Conservation (phyloP, 2,113 vertebrate species). For the Gavia stellata region DNA sequence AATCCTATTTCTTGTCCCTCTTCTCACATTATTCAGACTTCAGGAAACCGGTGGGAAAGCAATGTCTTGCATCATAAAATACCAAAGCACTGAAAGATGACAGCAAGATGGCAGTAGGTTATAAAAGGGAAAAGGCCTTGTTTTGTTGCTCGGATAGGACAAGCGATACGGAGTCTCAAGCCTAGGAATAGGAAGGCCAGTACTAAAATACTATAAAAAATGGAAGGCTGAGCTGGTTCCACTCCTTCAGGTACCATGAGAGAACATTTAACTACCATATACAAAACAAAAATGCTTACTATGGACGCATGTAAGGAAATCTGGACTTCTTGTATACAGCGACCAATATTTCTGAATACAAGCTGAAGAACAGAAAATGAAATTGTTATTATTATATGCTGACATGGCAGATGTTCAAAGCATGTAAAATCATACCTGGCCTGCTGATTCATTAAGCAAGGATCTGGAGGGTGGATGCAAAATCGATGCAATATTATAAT, state of each 20-base stretch:
- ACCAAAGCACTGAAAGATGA: not conserved
- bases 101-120: not conserved
- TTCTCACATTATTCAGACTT: not conserved
- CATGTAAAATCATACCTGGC: not conserved
- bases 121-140: not conserved
- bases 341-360: conserved; percentile 82
- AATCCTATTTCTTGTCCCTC: not conserved
- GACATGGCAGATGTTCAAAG: not conserved
- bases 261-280: not conserved
- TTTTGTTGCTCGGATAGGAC: not conserved
- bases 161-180: not conserved
- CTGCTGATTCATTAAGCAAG: not conserved
- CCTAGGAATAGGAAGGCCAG: not conserved
- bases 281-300: conserved; percentile 78
- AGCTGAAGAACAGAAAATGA: conserved; percentile 70
- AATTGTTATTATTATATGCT: not conserved
- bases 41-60: not conserved
- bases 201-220: not conserved
- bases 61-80: not conserved
- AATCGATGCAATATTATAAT: not conserved
- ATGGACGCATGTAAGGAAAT: conserved; percentile 88
- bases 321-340: conserved; percentile 76
- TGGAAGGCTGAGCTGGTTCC: not conserved
- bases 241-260: not conserved
- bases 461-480: not conserved